Evolutionary conservation across 2,797 vertebrate species (phyloP), one percentile per base, ranked within the genome.

Genomic region (Podargus strigoides): DNA sequence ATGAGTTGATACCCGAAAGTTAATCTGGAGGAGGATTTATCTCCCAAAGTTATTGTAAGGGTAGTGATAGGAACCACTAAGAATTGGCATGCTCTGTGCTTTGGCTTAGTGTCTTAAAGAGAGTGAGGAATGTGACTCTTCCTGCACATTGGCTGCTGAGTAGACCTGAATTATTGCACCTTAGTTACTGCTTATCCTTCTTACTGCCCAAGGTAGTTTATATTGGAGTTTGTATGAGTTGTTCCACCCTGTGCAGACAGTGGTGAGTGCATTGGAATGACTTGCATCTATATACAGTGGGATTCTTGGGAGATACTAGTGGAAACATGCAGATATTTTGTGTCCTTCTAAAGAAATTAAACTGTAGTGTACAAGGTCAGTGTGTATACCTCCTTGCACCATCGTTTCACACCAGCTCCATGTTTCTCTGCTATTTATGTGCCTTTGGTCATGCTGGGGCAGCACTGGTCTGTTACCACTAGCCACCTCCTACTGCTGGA

Each of bases 321-420:
- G 21, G 20, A 42, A 78, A 39, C 28, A 49, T 28, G 49, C 41
- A 60, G 37, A 19, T 63, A 17, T 13, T 83, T 64, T 19, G 6
- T 44, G 44, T 85, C 21, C 34, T 62, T 67, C 52, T 49, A 4
- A 37, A 52, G 39, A 50, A 42, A 4, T 41, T 0, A 12, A 49
- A 22, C 32, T 8, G 0, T 28, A 28, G 28, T 23, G 22, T 41
- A 23, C 21, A 6, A 6, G 7, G 18, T 63, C n/a, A 36, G 14
- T 18, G 23, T 27, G 23, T 44, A 13, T 41, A 36, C 30, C 42
- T 55, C 28, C 30, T 63, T 47, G 24, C 36, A 59, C 21, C 23
- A 4, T 56, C 53, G 26, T 62, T 84, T 34, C 26, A 24, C 9
- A 22, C 41, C 49, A 68, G 12, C 30, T 58, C 75, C 18, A 4